These are phyloP conservation scores for Listronotus oregonensis DNA, from an alignment of 1,140 invertebrate species.

Conservation along the genomic window DNA sequence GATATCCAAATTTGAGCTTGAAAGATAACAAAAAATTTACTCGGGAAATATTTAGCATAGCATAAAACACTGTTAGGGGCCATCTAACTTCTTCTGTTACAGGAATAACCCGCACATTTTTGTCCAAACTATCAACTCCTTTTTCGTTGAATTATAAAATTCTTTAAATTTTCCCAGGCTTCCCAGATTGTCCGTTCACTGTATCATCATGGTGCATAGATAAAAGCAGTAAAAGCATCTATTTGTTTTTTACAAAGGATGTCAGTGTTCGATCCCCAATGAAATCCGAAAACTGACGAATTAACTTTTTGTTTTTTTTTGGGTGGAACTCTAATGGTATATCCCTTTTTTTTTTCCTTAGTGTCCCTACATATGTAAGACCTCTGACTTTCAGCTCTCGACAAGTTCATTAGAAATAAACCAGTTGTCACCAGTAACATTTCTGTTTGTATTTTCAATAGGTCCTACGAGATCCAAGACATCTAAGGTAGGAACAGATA, in stretches of 20 bases:
- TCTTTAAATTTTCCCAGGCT: no score
- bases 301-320: neutral
- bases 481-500: slow-evolving; percentile 23
- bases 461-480: slow-evolving; percentile 12
- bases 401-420: slow-evolving; percentile 17
- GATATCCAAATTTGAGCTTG: slow-evolving; percentile 2
- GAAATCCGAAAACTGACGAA: slow-evolving; percentile 23
- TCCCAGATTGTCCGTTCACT: slow-evolving; percentile 44
- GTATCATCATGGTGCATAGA: slow-evolving; percentile 48
- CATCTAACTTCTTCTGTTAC: slow-evolving; percentile 44
- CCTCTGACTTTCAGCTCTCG: neutral
- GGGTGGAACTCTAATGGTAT: slow-evolving; percentile 16
- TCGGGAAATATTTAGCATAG: slow-evolving; percentile 43
- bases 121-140: slow-evolving; percentile 50
- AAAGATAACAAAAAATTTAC: slow-evolving; percentile 31
- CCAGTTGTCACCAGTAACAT: slow-evolving; percentile 24
- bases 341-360: slow-evolving; percentile 15
- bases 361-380: slow-evolving; percentile 14
- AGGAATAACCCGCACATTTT: slow-evolving; percentile 46
- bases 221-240: slow-evolving; percentile 45
- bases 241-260: slow-evolving; percentile 24
- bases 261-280: slow-evolving; percentile 16
- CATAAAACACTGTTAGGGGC: slow-evolving; percentile 48
- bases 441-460: slow-evolving; percentile 17
- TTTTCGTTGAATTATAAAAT: slow-evolving; percentile 43